Evolutionary conservation across 2,797 vertebrate species (phyloP).

Genomic region (Sebastes vulpes): DNA sequence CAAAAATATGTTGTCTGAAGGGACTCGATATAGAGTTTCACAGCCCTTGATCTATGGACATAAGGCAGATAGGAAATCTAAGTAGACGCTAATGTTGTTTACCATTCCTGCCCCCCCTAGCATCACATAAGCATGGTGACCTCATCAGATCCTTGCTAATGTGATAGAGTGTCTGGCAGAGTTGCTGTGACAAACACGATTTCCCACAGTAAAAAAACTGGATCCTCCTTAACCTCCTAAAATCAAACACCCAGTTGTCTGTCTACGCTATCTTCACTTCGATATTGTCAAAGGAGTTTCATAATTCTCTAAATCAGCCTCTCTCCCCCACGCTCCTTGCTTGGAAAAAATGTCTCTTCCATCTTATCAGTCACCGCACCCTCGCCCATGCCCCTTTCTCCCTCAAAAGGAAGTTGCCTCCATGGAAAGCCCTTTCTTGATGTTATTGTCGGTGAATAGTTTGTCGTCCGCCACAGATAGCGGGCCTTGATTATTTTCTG

Average conservation of each 20-base stretch:
- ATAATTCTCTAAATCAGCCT: slow-evolving; percentile 17
- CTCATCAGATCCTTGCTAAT: slow-evolving; percentile 53
- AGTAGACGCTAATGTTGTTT: slow-evolving; percentile 33
- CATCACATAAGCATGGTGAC: slow-evolving; percentile 44
- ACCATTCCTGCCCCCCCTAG: slow-evolving; percentile 18
- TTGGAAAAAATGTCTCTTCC: slow-evolving; percentile 67
- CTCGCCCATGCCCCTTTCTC: slow-evolving; percentile 54
- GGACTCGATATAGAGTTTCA: background rate
- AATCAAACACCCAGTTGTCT: slow-evolving; percentile 30
- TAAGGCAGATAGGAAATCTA: slow-evolving; percentile 37
- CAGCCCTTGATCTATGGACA: slow-evolving; percentile 17
- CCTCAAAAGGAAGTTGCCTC: slow-evolving; percentile 78
- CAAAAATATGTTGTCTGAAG: background rate
- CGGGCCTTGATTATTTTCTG: slow-evolving; percentile 67
- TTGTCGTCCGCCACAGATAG: slow-evolving; percentile 79
- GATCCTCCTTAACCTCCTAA: background rate
- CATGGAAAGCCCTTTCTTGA: slow-evolving; percentile 68
- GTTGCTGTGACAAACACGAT: slow-evolving; percentile 33
- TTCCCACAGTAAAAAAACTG: slow-evolving; percentile 27
- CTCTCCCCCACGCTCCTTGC: slow-evolving; percentile 12
- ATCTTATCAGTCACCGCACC: slow-evolving; percentile 81
- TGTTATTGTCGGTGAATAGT: slow-evolving; percentile 81
- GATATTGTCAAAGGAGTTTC: slow-evolving; percentile 22
- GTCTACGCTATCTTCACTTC: background rate
- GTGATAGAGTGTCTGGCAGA: slow-evolving; percentile 25